Evolutionary conservation across 2,888 invertebrate genomes (phyloP).

Genomic region (Anaspis maculata): DNA sequence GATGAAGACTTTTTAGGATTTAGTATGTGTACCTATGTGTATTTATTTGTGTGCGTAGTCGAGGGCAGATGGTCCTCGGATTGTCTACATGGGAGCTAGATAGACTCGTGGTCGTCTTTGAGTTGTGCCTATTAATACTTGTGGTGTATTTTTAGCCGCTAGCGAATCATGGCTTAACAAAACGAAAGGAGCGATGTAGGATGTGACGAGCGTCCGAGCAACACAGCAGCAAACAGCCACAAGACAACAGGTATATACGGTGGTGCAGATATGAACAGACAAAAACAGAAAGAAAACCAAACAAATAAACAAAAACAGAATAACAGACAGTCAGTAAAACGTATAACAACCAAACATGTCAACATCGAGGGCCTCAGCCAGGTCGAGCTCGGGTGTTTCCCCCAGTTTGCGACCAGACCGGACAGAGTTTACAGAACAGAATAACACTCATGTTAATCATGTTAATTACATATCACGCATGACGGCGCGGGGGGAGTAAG

Average conservation of each 20-base stretch:
- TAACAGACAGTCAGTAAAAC: slow-evolving; percentile 21
- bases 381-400: slow-evolving; percentile 21
- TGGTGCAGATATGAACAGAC: slow-evolving; percentile 5
- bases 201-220: slow-evolving; percentile 22
- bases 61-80: slow-evolving; percentile 19
- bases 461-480: slow-evolving; percentile 47
- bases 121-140: slow-evolving; percentile 37
- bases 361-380: slow-evolving; percentile 34
- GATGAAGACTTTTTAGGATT: no score
- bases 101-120: slow-evolving; percentile 28
- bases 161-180: slow-evolving; percentile 34
- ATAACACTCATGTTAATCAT: slow-evolving; percentile 45
- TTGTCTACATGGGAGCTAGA: slow-evolving; percentile 25
- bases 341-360: slow-evolving; percentile 31
- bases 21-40: no score
- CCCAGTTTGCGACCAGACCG: slow-evolving; percentile 23
- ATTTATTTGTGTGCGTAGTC: no score
- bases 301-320: slow-evolving; percentile 23
- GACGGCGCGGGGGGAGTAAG: slow-evolving; percentile 43
- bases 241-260: slow-evolving; percentile 26
- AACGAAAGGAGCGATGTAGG: slow-evolving; percentile 33
- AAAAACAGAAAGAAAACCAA: slow-evolving; percentile 21
- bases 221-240: slow-evolving; percentile 28
- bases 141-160: slow-evolving; percentile 39
- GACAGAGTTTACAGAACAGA: slow-evolving; percentile 33